phyloP scores from a whole-genome alignment of 2,113 vertebrate species.

The Naja naja region DNA sequence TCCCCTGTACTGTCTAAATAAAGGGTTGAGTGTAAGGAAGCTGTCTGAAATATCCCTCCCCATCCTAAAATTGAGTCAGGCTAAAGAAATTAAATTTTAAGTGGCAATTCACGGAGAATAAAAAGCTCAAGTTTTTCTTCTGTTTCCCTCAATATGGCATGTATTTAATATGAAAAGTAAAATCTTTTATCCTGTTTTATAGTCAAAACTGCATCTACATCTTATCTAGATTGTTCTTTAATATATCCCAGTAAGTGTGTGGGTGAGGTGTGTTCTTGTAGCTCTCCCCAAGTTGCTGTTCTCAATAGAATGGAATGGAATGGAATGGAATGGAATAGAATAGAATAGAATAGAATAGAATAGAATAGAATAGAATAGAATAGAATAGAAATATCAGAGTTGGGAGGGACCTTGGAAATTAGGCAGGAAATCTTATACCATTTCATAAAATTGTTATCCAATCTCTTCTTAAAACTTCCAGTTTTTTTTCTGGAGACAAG shows the following conservation, averaged over 20 bases:
- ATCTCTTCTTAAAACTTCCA: no score
- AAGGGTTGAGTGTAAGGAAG: neutral
- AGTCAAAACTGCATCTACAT: neutral
- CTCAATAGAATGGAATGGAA: neutral
- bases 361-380: no score
- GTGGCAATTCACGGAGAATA: neutral
- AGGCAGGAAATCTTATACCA: no score
- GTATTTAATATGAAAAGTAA: neutral
- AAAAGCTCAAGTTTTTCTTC: neutral
- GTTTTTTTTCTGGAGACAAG: no score
- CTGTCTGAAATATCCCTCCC: neutral
- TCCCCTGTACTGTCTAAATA: neutral
- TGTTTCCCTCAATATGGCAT: neutral
- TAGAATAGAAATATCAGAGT: no score
- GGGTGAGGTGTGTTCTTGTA: neutral
- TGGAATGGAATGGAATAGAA: no score
- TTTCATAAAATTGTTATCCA: no score
- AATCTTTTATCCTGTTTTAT: neutral
- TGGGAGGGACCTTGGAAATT: no score
- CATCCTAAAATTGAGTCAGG: neutral
- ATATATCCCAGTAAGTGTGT: neutral
- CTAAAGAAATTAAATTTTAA: neutral
- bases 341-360: no score
- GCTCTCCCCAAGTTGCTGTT: neutral
- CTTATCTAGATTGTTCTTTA: neutral